These are phyloP conservation scores for Tauraco hartlaubi DNA, from an alignment of 2,797 vertebrate species.

Conservation along the genomic window DNA sequence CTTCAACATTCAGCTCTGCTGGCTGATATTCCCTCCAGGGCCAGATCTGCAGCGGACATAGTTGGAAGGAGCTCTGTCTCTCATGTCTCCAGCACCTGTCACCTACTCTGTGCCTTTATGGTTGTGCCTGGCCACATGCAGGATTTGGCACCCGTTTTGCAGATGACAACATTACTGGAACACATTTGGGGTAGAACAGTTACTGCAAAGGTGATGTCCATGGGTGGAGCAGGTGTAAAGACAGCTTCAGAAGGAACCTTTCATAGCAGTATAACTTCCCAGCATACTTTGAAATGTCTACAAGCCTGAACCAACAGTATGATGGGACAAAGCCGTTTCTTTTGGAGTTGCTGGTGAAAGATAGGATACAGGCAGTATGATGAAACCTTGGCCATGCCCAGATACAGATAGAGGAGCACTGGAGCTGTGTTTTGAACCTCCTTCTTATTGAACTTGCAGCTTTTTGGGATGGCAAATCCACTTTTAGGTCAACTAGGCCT, in stretches of 20 bases:
- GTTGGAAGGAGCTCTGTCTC: neutral
- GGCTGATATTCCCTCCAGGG: neutral
- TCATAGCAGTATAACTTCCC: neutral
- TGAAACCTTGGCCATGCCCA: neutral
- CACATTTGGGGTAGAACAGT: neutral
- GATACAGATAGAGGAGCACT: neutral
- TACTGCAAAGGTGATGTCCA: neutral
- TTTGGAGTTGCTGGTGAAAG: neutral
- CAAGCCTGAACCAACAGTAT: neutral
- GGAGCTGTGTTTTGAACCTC: neutral
- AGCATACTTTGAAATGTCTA: neutral
- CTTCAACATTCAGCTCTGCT: neutral
- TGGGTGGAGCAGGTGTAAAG: neutral
- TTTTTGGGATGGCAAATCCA: neutral
- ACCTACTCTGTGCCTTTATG: neutral
- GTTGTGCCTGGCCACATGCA: neutral
- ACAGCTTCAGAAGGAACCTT: neutral
- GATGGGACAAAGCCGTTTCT: neutral
- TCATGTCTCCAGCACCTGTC: neutral
- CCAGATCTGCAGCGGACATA: neutral
- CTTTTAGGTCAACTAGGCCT: neutral
- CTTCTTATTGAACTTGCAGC: neutral
- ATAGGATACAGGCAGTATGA: neutral
- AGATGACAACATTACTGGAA: neutral
- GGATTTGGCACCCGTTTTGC: neutral